Evolutionary conservation across 1,140 invertebrate species (phyloP).

Genomic region (Nixonia krombeini): DNA sequence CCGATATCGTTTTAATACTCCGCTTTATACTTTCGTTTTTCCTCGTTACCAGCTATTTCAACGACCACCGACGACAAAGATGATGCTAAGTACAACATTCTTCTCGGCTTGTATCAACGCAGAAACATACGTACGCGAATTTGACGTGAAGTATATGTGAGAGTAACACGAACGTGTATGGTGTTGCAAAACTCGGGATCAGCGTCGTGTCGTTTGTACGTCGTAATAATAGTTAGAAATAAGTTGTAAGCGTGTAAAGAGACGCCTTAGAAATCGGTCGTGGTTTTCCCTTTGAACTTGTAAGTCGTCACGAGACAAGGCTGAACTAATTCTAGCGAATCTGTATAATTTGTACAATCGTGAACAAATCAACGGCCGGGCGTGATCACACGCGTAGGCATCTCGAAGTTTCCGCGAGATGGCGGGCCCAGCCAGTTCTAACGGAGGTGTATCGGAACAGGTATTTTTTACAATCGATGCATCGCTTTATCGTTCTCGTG

Average conservation of each 20-base stretch:
- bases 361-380: constrained; percentile 1
- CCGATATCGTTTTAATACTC: too few relatives aligned
- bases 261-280: constrained; percentile 12
- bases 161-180: too few relatives aligned
- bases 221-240: background rate
- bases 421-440: background rate
- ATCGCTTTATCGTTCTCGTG: background rate
- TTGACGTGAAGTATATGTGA: too few relatives aligned
- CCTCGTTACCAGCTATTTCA: too few relatives aligned
- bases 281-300: constrained; percentile 7
- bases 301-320: constrained; percentile 16
- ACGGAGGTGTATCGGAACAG: background rate
- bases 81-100: too few relatives aligned
- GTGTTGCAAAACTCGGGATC: constrained; percentile 3
- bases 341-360: constrained; percentile 11
- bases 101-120: too few relatives aligned
- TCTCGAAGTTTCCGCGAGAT: background rate
- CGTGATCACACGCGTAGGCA: too few relatives aligned
- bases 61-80: too few relatives aligned
- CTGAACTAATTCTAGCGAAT: background rate
- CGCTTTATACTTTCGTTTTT: too few relatives aligned
- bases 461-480: constrained; percentile 1
- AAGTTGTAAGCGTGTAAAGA: constrained; percentile 1
- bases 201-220: constrained; percentile 12
- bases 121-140: too few relatives aligned